Base-by-base conservation (phyloP, 92 coral and sea anemone species). In the Actinostola sp. region DNA sequence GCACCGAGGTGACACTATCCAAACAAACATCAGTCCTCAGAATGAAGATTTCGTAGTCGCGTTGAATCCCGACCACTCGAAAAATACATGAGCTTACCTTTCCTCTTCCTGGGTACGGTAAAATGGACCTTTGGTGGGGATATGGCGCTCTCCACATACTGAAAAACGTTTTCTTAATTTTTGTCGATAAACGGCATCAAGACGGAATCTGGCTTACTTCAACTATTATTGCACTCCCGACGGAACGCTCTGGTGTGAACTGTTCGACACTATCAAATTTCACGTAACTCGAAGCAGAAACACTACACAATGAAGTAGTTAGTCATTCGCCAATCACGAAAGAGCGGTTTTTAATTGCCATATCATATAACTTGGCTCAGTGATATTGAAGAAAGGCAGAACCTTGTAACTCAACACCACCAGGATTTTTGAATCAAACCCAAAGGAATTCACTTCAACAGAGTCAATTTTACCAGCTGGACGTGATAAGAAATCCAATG, bases 81-180 rank as follows among this genome's bases (percentile, higher is more conserved):
- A 27, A 49, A 27, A 56, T 30, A 2, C 32, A 33, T 21, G 20
- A 61, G 49, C 81, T 50, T 86, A 86, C 92, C 97, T 90, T 90
- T 41, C 92, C 97, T 65, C 92, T 80, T 17, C 82, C 84, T 46
- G 88, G 97, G 56, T 90, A 90, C 56, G 91, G 92, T 35, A 90
- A 76, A 64, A 86, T 36, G 36, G 97, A 87, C 58, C 97, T 72
- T 63, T 90, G 97, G 20, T 87, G 97, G 42, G 89, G 80, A 54
- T 90, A 90, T 24, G 97, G 92, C 44, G 90, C 92, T 58, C 97
- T 81, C 97, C 97, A 90, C 97, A 90, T 90, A 69, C 67, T 43
- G 17, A 41, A 52, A 63, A 53, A 70, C 59, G 9, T 23, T 41
- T 50, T 75, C 48, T 53, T 63, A 53, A 49, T 75, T 75, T 75